A percentile compares a stretch with the other conserved stretches of the same genome.
Evolutionary conservation across 2,888 invertebrate species (phyloP).

Genomic region (Sericinus montela): DNA sequence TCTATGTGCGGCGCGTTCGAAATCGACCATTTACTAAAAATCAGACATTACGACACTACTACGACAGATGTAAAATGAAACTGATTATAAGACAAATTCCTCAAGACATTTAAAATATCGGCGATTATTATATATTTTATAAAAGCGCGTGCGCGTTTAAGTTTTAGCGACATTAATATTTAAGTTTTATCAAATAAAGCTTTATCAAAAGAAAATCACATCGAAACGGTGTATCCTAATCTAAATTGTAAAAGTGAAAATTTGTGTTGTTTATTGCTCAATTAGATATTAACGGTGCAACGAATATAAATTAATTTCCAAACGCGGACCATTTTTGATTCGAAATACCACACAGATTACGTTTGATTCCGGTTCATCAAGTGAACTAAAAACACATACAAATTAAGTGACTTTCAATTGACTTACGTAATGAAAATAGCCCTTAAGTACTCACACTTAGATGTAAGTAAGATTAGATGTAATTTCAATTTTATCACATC

Average conservation of each 20-base stretch:
- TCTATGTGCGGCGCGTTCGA: no score
- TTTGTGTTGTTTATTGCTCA: conserved; percentile 15
- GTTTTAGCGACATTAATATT: no score
- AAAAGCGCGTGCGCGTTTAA: neutral
- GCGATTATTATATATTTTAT: no score
- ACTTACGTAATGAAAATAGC: neutral
- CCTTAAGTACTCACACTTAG: neutral
- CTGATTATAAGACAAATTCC: no score
- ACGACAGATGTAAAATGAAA: no score
- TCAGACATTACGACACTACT: no score
- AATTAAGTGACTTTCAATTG: conserved; percentile 9
- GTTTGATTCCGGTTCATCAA: conserved; percentile 13
- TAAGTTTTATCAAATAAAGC: neutral
- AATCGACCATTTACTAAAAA: no score
- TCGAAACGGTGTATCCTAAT: neutral
- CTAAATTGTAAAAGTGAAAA: conserved; percentile 18
- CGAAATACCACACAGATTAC: conserved; percentile 6
- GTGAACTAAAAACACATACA: conserved; percentile 4
- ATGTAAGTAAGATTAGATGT: no score
- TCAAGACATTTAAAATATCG: no score
- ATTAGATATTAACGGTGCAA: conserved; percentile 8
- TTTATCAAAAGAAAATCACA: neutral
- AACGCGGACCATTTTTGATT: neutral
- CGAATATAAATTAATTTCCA: conserved; percentile 7
- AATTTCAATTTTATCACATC: no score